Conservation (phyloP, 1,140 invertebrate species). For the Sarcophaga bullata region DNA sequence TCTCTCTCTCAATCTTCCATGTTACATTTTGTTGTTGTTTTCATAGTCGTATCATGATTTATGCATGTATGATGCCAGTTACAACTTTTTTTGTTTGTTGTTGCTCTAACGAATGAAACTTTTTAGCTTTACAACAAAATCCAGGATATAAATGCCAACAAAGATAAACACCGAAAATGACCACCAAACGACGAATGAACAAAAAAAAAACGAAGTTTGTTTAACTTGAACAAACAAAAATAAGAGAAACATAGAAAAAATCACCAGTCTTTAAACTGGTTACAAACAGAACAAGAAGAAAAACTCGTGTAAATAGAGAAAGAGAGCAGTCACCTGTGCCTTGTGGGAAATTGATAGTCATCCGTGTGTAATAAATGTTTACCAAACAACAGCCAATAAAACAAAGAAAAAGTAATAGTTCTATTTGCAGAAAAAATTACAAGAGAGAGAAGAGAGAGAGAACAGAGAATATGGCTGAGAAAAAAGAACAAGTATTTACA, state of each 20-base stretch:
- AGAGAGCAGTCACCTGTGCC: slow-evolving; percentile 28
- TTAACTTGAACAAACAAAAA: slow-evolving; percentile 8
- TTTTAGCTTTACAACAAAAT: slow-evolving; percentile 24
- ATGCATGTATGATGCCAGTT: slow-evolving; percentile 23
- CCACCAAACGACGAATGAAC: not conserved
- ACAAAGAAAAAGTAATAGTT: slow-evolving; percentile 19
- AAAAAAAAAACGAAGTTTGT: not conserved
- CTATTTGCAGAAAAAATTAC: slow-evolving; percentile 9
- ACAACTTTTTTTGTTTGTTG: not conserved
- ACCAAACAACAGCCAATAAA: not conserved
- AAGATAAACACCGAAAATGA: not conserved
- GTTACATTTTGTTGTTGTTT: too few species aligned
- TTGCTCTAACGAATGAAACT: not conserved
- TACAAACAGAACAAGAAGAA: too few species aligned
- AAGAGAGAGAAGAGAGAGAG: slow-evolving; percentile 8
- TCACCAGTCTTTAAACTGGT: not conserved
- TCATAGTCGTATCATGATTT: slow-evolving; percentile 24
- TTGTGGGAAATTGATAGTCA: not conserved
- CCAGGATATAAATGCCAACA: slow-evolving; percentile 7
- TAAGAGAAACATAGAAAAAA: not conserved
- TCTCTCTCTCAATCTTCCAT: too few species aligned
- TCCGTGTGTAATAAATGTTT: not conserved
- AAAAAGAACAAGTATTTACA: slow-evolving; percentile 13
- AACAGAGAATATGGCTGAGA: not conserved
- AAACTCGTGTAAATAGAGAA: not conserved